These are phyloP conservation scores for Apeltes quadracus DNA, from an alignment of 2,113 vertebrate species.

Conservation along the genomic window DNA sequence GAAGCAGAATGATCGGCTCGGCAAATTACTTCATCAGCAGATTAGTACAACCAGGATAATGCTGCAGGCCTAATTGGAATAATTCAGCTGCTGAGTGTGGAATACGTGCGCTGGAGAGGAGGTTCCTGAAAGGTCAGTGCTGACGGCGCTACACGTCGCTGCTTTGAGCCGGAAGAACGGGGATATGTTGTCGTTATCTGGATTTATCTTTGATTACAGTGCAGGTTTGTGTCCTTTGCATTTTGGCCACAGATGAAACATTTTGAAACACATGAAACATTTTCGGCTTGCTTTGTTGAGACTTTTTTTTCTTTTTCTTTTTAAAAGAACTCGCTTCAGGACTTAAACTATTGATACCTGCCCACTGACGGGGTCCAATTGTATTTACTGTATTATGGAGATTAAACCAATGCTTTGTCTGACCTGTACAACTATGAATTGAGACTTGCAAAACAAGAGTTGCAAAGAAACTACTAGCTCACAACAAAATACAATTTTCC, in stretches of 20 bases:
- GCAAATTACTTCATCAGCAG: constrained; percentile 71
- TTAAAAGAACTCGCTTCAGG: not conserved
- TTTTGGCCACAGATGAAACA: constrained; percentile 18
- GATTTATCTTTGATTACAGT: constrained; percentile 39
- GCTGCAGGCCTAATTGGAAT: constrained; percentile 74
- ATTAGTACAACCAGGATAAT: constrained; percentile 47
- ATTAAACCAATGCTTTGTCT: constrained; percentile 4
- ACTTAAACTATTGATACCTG: not conserved
- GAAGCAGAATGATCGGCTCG: constrained; percentile 39
- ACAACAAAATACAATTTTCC: not conserved
- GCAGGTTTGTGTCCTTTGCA: not conserved
- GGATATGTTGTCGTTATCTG: constrained; percentile 45
- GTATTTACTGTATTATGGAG: constrained; percentile 10
- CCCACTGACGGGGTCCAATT: not conserved
- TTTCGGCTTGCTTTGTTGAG: constrained; percentile 16
- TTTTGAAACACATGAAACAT: not conserved
- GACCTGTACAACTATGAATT: constrained; percentile 24
- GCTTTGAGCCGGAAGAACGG: constrained; percentile 45
- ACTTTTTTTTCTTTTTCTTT: not conserved
- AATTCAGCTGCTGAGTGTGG: constrained; percentile 70
- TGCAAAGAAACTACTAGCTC: too few species aligned
- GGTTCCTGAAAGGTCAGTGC: constrained; percentile 68
- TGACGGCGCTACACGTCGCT: constrained; percentile 28
- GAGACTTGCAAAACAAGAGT: constrained; percentile 24
- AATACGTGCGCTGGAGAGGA: constrained; percentile 46